Conservation (phyloP, 1,140 invertebrate species). For the Ostrea denselamellosa region DNA sequence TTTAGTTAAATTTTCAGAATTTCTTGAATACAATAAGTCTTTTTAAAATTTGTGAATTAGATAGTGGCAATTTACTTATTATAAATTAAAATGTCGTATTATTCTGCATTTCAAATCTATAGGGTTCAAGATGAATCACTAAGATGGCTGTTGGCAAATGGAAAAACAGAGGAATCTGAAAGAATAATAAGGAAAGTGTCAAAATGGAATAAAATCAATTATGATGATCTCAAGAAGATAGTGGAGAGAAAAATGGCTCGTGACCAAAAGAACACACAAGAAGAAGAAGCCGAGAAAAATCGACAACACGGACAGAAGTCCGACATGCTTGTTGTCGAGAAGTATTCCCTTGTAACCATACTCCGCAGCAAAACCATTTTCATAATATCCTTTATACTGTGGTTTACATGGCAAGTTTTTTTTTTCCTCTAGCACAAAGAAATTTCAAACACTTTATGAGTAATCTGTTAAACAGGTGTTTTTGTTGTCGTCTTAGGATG, state of each 20-base stretch:
- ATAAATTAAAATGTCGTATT: neutral
- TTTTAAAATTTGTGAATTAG: neutral
- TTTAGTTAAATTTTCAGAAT: too few species aligned
- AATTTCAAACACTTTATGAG: neutral
- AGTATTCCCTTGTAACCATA: neutral
- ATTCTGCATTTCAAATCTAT: neutral
- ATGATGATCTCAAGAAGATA: conserved; percentile 32
- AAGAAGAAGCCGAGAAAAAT: neutral
- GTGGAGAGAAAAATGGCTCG: conserved; percentile 5
- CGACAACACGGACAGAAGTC: too few species aligned
- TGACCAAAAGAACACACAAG: neutral
- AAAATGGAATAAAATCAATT: conserved; percentile 59
- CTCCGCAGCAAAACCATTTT: neutral
- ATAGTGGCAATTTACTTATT: neutral
- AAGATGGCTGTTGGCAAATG: conserved; percentile 69
- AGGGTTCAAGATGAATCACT: conserved; percentile 69
- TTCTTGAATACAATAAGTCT: too few species aligned
- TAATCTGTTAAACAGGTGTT: neutral
- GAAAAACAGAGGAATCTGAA: conserved; percentile 59
- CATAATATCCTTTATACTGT: conserved; percentile 3
- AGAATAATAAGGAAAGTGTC: conserved; percentile 63
- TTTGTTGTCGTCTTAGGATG: conserved; percentile 57
- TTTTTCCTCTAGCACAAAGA: neutral
- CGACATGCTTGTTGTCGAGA: neutral
- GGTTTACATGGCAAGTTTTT: conserved; percentile 27